A percentile compares a stretch with the other conserved stretches of the same genome.
Evolutionary conservation across 2,888 invertebrate genomes (phyloP).

Genomic region (Lasioglossum marginatum): DNA sequence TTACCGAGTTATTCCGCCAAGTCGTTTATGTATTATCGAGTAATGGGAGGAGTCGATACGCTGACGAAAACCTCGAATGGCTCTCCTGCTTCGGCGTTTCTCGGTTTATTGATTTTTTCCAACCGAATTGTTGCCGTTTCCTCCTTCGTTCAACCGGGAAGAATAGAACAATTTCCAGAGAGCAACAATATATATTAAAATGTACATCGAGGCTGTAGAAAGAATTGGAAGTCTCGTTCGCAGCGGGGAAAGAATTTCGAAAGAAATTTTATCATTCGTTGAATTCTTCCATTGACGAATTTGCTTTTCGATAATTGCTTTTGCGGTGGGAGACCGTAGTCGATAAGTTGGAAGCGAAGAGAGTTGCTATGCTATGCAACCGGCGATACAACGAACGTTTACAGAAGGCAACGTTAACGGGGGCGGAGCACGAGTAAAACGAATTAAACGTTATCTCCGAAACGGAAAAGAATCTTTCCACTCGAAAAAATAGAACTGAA

Average conservation of each 20-base stretch:
- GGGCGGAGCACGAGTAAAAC: slow-evolving; percentile 49
- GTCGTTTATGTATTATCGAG: slow-evolving; percentile 75
- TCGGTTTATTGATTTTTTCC: slow-evolving; percentile 71
- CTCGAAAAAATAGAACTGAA: slow-evolving; percentile 42
- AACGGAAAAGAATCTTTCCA: slow-evolving; percentile 38
- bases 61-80: slow-evolving; percentile 44
- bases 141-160: not conserved
- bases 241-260: not conserved
- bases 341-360: not conserved
- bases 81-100: slow-evolving; percentile 27
- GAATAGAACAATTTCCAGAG: not conserved
- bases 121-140: not conserved
- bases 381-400: not conserved
- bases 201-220: not conserved
- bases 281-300: not conserved
- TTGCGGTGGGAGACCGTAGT: not conserved
- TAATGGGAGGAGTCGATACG: slow-evolving; percentile 64
- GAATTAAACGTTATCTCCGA: slow-evolving; percentile 42
- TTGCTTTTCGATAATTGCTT: not conserved
- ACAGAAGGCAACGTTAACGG: slow-evolving; percentile 16
- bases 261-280: not conserved
- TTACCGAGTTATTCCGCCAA: slow-evolving; percentile 70
- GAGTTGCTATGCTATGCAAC: not conserved
- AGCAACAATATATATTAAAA: not conserved
- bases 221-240: not conserved